Base-by-base conservation (phyloP, 1,140 invertebrate species). In the Drosophila funebris region DNA sequence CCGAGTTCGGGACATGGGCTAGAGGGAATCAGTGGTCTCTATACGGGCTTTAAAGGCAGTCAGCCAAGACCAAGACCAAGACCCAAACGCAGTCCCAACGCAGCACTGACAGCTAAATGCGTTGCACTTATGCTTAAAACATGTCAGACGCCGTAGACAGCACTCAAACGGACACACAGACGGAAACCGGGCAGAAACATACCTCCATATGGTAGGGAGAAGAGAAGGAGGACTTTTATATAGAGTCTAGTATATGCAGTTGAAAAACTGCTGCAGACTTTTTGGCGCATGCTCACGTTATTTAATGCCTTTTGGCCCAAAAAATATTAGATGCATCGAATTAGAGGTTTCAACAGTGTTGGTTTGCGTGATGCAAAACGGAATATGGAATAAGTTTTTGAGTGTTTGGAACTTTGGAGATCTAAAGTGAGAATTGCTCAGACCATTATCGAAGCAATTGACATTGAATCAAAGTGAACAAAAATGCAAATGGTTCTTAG, bases 101-200 rank as follows among this genome's bases (percentile, higher is more conserved):
- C 78, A 82, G 75, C 67, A 53, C 61, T 88, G 83, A 88, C 83
- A 89, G 83, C 84, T 88, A 88, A 88, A 88, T 88, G 83, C 83
- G 76, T 84, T 89, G 84, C 83, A 88, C 83, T 89, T 88, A 89
- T 89, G 84, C 83, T 89, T 89, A 88, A 88, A 88, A 83, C 83
- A 89, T 83, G 80, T 83, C 83, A 78, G 83, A 71, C 78, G 60
- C 61, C 75, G 83, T 69, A 87, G 78, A 87, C 82, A 88, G 82
- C 82, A 85, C 82, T 85, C 83, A 81, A 85, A 69, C 54, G 33
- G 53, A 50, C 56, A 43, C 36, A 14, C 24, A 11, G 24, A 69
- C 44, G 22, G 22, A 48, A 58, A 14, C 37, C 50, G 27, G 24
- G 13, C 57, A 44, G 31, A 37, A 43, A 60, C 60, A 46, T 20